A percentile compares a stretch with the other conserved stretches of the same genome.
These are phyloP conservation scores for Eupithecia abbreviata DNA, from an alignment of 2,888 invertebrate genomes.

Conservation along the genomic window DNA sequence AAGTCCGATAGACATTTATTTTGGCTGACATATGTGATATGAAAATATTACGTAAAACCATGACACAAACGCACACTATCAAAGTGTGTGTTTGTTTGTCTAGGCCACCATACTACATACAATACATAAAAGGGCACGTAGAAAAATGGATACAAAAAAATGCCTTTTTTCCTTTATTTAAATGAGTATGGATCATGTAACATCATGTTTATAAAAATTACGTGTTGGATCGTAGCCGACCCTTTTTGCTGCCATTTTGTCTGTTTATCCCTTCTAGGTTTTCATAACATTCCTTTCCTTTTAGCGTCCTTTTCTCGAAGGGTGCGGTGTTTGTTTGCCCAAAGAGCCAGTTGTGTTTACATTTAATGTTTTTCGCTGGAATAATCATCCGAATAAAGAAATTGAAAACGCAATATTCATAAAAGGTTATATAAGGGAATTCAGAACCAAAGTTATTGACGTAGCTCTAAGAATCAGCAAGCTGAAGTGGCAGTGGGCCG, in stretches of 20 bases:
- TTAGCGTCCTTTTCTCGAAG: not conserved
- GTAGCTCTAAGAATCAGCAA: too few species aligned
- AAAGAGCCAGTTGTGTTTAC: not conserved
- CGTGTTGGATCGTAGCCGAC: not conserved
- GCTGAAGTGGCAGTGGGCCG: too few species aligned
- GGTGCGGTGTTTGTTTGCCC: not conserved
- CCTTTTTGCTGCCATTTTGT: not conserved
- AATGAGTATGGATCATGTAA: not conserved
- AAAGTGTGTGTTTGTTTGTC: too few species aligned
- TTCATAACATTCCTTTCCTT: not conserved
- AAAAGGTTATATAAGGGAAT: not conserved
- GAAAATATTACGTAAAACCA: too few species aligned
- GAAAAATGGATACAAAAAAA: not conserved
- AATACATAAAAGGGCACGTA: too few species aligned
- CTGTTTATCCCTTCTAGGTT: conserved; percentile 6
- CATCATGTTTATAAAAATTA: conserved; percentile 2
- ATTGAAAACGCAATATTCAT: not conserved
- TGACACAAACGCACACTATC: too few species aligned
- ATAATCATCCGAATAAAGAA: not conserved
- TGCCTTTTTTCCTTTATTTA: not conserved
- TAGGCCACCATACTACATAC: too few species aligned
- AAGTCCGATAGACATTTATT: too few species aligned
- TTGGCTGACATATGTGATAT: too few species aligned
- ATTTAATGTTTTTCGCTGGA: not conserved
- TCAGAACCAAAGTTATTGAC: too few species aligned